Conservation (phyloP, 2,797 vertebrate genomes). For the Cyprinella venusta region DNA sequence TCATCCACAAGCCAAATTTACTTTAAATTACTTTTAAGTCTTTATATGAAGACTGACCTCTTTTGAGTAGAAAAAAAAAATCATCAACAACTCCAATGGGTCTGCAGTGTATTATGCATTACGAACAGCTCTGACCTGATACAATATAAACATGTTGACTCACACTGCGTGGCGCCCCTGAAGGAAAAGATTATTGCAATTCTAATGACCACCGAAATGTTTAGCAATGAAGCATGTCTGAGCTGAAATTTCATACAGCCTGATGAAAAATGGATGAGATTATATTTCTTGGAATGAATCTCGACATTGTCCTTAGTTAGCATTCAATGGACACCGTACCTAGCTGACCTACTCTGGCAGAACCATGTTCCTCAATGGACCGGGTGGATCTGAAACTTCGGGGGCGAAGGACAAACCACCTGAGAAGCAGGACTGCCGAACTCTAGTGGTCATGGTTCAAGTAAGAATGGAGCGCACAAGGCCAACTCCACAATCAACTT, state of each 20-base stretch:
- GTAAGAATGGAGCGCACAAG: conserved; percentile 10
- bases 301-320: conserved; percentile 43
- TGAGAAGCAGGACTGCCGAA: conserved; percentile 9
- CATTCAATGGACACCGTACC: conserved; percentile 30
- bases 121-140: conserved; percentile 32
- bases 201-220: conserved; percentile 37
- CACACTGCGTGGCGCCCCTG: conserved; percentile 23
- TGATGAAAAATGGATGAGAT: conserved; percentile 55
- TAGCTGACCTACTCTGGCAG: conserved; percentile 44
- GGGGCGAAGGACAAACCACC: conserved; percentile 26
- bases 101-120: conserved; percentile 12
- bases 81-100: conserved; percentile 1
- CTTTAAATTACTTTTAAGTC: conserved; percentile 24
- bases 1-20: conserved; percentile 18
- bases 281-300: conserved; percentile 47
- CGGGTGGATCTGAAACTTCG: conserved; percentile 15
- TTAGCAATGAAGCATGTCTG: conserved; percentile 42
- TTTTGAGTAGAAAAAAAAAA: conserved; percentile 15
- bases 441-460: conserved; percentile 42
- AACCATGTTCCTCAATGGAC: conserved; percentile 45
- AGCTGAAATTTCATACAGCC: background rate
- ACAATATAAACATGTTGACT: conserved; percentile 32
- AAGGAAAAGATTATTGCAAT: conserved; percentile 44
- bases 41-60: conserved; percentile 38
- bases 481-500: conserved; percentile 30